Evolutionary conservation across 2,113 vertebrate genomes (phyloP).

Genomic region (Neopipo cinnamomea): DNA sequence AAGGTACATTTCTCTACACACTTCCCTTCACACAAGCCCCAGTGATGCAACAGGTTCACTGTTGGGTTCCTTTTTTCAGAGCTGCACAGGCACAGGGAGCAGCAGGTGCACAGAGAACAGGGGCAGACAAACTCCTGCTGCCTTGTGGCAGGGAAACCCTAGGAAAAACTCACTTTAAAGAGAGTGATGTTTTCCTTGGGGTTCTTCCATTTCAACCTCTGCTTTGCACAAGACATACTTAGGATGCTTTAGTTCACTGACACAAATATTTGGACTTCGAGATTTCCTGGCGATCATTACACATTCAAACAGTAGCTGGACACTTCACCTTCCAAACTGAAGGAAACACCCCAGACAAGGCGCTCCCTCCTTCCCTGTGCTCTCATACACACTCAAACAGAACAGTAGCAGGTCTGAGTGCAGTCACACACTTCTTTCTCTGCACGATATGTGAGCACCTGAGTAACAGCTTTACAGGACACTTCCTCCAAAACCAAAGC

Average conservation of each 20-base stretch:
- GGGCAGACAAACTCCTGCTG: neutral
- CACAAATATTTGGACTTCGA: neutral
- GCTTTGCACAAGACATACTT: neutral
- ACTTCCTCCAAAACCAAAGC: neutral
- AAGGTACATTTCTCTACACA: neutral
- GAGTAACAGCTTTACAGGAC: neutral
- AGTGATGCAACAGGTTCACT: neutral
- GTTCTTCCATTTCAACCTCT: neutral
- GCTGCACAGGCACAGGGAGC: neutral
- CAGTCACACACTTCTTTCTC: neutral
- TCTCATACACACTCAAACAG: neutral
- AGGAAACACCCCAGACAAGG: neutral
- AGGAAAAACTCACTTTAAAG: neutral
- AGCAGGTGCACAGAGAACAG: neutral
- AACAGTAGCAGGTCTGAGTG: neutral
- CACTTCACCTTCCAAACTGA: neutral
- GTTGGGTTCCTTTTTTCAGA: neutral
- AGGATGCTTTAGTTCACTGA: neutral
- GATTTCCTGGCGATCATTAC: neutral
- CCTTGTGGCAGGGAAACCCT: neutral
- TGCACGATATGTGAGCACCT: neutral
- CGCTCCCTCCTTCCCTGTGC: neutral
- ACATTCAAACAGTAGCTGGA: neutral
- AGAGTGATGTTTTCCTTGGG: neutral
- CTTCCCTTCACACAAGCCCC: neutral